phyloP scores from a whole-genome alignment of 2,113 vertebrate species.

The Arenaria interpres region DNA sequence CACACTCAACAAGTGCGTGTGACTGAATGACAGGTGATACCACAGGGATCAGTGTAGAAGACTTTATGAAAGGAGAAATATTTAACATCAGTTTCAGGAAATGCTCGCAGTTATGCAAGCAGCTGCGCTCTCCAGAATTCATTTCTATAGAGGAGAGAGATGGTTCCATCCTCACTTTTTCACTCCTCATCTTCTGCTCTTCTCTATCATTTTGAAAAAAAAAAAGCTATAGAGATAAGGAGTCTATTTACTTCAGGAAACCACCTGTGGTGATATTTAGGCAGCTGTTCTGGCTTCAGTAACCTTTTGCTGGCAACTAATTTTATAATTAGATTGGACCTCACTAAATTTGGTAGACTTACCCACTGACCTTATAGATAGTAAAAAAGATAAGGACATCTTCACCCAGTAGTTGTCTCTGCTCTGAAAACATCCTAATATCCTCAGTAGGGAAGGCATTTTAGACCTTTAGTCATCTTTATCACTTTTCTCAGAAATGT shows the following conservation, averaged over 20 bases:
- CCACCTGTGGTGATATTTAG: background rate
- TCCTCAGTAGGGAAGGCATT: background rate
- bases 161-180: background rate
- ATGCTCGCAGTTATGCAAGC: background rate
- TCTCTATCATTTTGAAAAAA: background rate
- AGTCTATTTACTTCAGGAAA: background rate
- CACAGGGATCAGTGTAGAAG: background rate
- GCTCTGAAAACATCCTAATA: background rate
- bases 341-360: background rate
- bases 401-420: background rate
- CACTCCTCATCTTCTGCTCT: background rate
- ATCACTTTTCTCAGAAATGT: background rate
- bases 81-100: background rate
- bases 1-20: background rate
- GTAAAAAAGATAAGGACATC: background rate
- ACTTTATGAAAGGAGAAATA: background rate
- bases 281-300: background rate
- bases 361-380: background rate
- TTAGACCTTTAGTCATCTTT: background rate
- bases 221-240: fast-evolving
- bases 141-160: background rate
- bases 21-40: background rate
- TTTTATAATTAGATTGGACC: background rate
- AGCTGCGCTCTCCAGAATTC: background rate
- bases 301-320: background rate